Conservation (phyloP, 2,888 invertebrate genomes). For the Ormyrus pomaceus region DNA sequence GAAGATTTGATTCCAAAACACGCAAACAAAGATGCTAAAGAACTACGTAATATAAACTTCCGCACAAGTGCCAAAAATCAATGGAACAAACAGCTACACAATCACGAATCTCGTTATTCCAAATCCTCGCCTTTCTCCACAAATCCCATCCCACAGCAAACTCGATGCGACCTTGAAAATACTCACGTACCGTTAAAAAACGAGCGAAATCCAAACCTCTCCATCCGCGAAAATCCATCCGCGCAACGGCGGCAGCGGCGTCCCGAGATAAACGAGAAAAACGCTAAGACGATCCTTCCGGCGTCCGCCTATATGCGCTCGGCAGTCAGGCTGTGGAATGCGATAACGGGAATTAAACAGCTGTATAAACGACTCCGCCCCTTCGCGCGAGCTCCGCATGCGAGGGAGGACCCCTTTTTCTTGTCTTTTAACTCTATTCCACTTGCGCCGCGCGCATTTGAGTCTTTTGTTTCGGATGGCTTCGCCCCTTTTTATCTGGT, state of each 20-base stretch:
- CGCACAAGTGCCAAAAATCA: too few relatives aligned
- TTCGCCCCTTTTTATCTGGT: too few relatives aligned
- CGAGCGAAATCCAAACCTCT: not conserved
- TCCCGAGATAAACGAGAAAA: constrained; percentile 38
- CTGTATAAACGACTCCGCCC: too few relatives aligned
- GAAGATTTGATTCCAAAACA: too few relatives aligned
- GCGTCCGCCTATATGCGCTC: constrained; percentile 19
- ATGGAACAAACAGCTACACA: too few relatives aligned
- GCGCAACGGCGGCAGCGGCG: not conserved
- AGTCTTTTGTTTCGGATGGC: too few relatives aligned
- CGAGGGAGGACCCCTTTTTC: not conserved
- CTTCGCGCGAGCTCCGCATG: not conserved
- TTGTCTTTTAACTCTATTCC: not conserved
- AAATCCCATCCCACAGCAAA: too few relatives aligned
- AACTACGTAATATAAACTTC: too few relatives aligned
- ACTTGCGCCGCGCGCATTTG: not conserved
- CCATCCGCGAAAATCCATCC: constrained; percentile 17
- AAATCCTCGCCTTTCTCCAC: too few relatives aligned
- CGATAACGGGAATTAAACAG: constrained; percentile 60
- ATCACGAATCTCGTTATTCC: too few relatives aligned
- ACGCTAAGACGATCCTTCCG: constrained; percentile 32
- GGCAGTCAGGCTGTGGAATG: constrained; percentile 14
- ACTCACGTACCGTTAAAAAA: not conserved
- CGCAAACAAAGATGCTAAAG: too few relatives aligned
- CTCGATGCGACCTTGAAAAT: too few relatives aligned